A percentile compares a stretch with the other conserved stretches of the same genome.
These are phyloP conservation scores for Adelognathus sp. DNA, from an alignment of 2,888 invertebrate species.

Conservation along the genomic window DNA sequence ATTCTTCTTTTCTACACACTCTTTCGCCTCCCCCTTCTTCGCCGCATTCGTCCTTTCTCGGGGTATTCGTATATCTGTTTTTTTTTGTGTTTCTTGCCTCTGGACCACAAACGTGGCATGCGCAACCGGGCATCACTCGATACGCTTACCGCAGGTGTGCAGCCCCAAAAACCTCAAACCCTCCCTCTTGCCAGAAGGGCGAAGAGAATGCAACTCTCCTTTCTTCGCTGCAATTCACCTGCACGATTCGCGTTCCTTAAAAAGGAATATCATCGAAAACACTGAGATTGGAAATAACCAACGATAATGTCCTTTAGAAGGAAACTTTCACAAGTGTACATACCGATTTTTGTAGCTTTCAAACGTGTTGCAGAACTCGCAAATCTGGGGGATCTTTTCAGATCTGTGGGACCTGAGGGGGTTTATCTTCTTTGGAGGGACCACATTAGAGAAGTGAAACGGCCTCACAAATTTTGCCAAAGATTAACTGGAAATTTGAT, in stretches of 20 bases:
- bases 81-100: constrained; percentile 58
- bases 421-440: no score
- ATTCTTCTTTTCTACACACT: constrained; percentile 28
- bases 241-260: constrained; percentile 22
- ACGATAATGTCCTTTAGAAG: neutral
- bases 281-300: neutral
- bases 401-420: no score
- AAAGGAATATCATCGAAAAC: constrained; percentile 12
- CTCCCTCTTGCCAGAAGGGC: neutral
- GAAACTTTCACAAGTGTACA: no score
- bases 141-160: constrained; percentile 66
- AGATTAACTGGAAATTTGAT: no score
- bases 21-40: neutral
- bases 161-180: constrained; percentile 37
- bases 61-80: constrained; percentile 8
- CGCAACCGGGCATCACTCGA: constrained; percentile 65
- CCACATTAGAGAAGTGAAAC: no score
- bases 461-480: no score
- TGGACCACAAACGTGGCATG: constrained; percentile 68
- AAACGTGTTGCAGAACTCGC: no score
- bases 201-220: constrained; percentile 10
- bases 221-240: constrained; percentile 4
- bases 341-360: no score
- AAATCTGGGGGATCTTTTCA: no score
- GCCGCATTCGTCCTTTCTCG: neutral